phyloP scores from a whole-genome alignment of 2,113 vertebrate genomes.

The Hemibagrus wyckioides region DNA sequence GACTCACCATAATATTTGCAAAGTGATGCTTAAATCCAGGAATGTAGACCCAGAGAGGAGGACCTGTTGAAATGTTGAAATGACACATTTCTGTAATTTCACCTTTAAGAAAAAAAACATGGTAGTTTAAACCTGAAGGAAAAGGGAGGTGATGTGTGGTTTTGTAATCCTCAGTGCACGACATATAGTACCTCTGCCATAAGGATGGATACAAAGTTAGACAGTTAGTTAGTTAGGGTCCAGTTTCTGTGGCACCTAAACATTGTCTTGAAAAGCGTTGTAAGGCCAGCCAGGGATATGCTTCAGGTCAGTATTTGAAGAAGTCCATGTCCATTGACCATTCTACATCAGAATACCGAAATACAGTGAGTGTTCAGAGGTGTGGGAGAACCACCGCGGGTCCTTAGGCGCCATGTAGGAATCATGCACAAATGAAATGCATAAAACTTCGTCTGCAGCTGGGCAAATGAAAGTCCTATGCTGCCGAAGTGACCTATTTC shows the following conservation, averaged over 20 bases:
- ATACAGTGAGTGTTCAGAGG: not conserved
- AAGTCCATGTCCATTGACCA: not conserved
- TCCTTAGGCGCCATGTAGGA: not conserved
- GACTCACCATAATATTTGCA: not conserved
- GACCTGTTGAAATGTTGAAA: not conserved
- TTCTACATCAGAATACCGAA: not conserved
- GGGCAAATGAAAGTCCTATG: not conserved
- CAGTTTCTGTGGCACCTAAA: not conserved
- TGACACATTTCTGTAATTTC: not conserved
- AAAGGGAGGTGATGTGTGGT: not conserved
- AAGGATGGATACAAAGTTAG: not conserved
- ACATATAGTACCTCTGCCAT: not conserved
- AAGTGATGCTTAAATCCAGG: not conserved
- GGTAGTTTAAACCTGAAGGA: not conserved
- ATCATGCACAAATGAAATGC: not conserved
- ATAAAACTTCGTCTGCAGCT: not conserved
- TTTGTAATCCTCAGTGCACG: not conserved
- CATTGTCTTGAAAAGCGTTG: not conserved
- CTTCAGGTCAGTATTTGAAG: not conserved
- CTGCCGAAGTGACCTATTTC: not conserved
- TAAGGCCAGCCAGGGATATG: not conserved
- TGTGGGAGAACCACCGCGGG: not conserved
- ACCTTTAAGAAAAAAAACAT: not conserved
- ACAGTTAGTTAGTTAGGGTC: not conserved
- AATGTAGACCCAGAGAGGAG: not conserved